Evolutionary conservation across 1,140 invertebrate genomes (phyloP), one percentile per base, ranked within the genome.

Genomic region (Elymnias hypermnestra): DNA sequence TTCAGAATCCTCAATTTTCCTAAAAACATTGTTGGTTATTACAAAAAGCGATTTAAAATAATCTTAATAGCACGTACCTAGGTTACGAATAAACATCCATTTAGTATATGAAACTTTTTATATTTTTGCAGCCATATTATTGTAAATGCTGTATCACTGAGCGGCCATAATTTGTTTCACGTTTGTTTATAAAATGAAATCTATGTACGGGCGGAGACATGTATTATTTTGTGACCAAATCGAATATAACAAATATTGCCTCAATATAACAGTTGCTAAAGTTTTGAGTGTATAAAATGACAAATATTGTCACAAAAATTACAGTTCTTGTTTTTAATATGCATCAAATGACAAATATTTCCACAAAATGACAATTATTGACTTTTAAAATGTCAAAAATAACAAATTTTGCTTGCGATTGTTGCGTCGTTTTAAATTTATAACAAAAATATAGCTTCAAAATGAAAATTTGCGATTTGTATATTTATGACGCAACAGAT

Each of bases 21-120:
- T 73, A 75, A 75, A 67, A 61, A 48, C 42, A 76, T 72, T 81
- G 69, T 73, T 72, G 61, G 64, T 66, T 63, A 63, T 64, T 64
- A 39, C 39, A 64, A 69, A 40, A 63, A 68, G 54, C 55, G 56
- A 55, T 65, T 61, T 64, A 59, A 51, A 53, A 63, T 69, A 72
- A 40, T 21, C 57, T 73, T 72, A 67, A 67, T 76, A 74, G 69
- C 63, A 69, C 61, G 61, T 72, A n/a, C n/a, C n/a, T n/a, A 77
- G 66, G 57, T 56, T 41, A 62, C 50, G 39, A 48, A n/a, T 66
- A 55, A 53, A 53, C 49, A 41, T 46, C 53, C 50, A 49, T 45
- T 65, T 66, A 73, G 60, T 57, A 53, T 70, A 74, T 38, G 49
- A 59, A 63, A 67, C 54, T 52, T n/a, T n/a, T n/a, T 65, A 72